Percentiles rank a stretch among this genome's conserved stretches.
These are phyloP conservation scores for Psix sp. DNA, from an alignment of 1,140 invertebrate genomes.

Conservation along the genomic window DNA sequence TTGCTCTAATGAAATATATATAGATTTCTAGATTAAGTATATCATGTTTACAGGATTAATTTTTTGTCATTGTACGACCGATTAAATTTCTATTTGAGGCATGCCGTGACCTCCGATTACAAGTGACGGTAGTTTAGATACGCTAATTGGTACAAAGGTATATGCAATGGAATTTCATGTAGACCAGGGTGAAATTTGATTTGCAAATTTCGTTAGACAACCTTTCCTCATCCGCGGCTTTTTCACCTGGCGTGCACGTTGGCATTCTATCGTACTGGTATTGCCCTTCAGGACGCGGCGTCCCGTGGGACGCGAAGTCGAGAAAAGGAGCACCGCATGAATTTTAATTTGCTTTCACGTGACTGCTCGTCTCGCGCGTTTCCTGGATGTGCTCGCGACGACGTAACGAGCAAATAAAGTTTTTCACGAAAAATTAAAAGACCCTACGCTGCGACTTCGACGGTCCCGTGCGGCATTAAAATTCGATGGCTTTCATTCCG, in stretches of 20 bases:
- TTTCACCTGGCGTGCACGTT: slow-evolving; percentile 53
- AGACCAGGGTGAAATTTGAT: slow-evolving; percentile 71
- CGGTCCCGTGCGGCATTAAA: slow-evolving; percentile 46
- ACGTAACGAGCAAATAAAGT: slow-evolving; percentile 72
- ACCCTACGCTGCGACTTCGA: slow-evolving; percentile 23
- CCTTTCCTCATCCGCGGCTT: slow-evolving; percentile 55
- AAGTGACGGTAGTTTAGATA: slow-evolving; percentile 59
- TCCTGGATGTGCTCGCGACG: slow-evolving; percentile 61
- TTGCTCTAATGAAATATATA: no score
- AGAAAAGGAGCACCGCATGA: slow-evolving; percentile 72
- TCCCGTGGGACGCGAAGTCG: slow-evolving; percentile 69
- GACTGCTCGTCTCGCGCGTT: slow-evolving; percentile 53
- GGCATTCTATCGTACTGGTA: slow-evolving; percentile 51
- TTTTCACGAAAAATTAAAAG: slow-evolving; percentile 75
- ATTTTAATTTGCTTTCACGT: slow-evolving; percentile 73
- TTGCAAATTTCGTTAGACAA: slow-evolving; percentile 73
- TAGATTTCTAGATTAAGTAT: no score
- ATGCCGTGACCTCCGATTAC: slow-evolving; percentile 59
- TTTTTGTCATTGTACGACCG: no score
- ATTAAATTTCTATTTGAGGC: no score
- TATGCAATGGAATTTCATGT: slow-evolving; percentile 63
- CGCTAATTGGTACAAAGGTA: slow-evolving; percentile 70
- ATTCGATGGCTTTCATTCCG: slow-evolving; percentile 36
- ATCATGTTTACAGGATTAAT: no score
- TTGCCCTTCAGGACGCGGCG: slow-evolving; percentile 63